Conservation (phyloP, 2,797 vertebrate genomes). For the Pyrocephalus nanus region DNA sequence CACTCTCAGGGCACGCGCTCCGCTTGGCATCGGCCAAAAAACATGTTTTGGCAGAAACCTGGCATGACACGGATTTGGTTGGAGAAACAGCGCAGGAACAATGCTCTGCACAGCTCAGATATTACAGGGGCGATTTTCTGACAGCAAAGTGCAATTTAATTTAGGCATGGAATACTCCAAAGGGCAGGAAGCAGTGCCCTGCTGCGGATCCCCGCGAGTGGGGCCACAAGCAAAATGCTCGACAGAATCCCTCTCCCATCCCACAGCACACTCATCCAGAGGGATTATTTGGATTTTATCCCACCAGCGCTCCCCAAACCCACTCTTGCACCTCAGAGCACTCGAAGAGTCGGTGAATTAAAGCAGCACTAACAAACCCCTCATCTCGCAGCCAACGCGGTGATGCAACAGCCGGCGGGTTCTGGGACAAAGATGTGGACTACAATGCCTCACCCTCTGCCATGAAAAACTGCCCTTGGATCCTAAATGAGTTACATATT, state of each 20-base stretch:
- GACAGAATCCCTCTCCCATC: neutral
- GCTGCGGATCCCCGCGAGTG: accelerated
- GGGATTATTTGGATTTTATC: neutral
- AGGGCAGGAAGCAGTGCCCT: accelerated
- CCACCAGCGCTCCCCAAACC: accelerated
- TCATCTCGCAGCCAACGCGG: neutral
- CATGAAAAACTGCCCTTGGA: constrained; percentile 21
- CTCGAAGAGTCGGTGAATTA: neutral
- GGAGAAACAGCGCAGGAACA: accelerated
- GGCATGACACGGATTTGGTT: accelerated
- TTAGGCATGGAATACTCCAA: neutral
- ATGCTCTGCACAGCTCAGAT: neutral
- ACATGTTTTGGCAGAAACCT: neutral
- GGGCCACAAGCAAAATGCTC: neutral
- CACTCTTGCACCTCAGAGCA: neutral
- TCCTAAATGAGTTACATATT: constrained; percentile 32
- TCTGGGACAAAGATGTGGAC: constrained; percentile 48
- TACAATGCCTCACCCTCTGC: constrained; percentile 16
- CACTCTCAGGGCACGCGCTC: neutral
- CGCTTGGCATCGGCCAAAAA: accelerated
- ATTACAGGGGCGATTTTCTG: neutral
- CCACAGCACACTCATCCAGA: neutral
- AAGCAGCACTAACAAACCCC: neutral
- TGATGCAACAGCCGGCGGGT: constrained; percentile 14
- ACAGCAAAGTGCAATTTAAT: neutral